Evolutionary conservation across 2,888 invertebrate genomes (phyloP).

Genomic region (Sceliomorpha sp.): DNA sequence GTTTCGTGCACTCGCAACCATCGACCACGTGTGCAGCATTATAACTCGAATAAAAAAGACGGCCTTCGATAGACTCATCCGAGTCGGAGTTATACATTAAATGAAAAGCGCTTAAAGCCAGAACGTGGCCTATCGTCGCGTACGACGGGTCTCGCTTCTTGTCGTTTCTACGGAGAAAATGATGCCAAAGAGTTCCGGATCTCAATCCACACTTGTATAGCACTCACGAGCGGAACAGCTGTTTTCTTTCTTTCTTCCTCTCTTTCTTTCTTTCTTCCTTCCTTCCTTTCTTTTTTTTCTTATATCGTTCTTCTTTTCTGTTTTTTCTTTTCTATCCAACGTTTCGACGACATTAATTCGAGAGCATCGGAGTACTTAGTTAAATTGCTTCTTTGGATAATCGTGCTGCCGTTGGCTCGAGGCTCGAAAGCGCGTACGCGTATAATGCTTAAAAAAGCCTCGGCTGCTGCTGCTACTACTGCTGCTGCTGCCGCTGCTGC

Average conservation of each 20-base stretch:
- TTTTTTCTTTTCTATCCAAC: conserved; percentile 6
- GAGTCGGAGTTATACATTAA: conserved; percentile 44
- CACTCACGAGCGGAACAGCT: conserved; percentile 52
- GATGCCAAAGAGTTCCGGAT: conserved; percentile 77
- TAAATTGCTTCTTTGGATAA: conserved; percentile 39
- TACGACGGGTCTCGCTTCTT: conserved; percentile 52
- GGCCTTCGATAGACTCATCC: conserved; percentile 42
- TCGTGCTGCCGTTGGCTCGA: conserved; percentile 42
- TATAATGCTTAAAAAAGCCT: neutral
- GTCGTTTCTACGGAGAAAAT: conserved; percentile 65
- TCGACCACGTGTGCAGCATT: conserved; percentile 53
- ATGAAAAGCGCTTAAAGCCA: conserved; percentile 55
- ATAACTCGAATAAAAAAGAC: conserved; percentile 45
- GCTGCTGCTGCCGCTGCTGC: no score
- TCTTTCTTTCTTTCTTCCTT: conserved; percentile 24
- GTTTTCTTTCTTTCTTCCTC: conserved; percentile 31
- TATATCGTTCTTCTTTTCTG: conserved; percentile 10
- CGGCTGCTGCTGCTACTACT: no score
- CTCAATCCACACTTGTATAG: conserved; percentile 64
- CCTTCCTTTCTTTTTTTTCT: conserved; percentile 15
- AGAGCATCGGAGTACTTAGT: conserved; percentile 45
- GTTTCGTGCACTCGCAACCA: conserved; percentile 52
- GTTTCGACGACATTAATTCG: conserved; percentile 41
- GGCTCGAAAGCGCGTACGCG: conserved; percentile 25
- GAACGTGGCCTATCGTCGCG: conserved; percentile 55